These are phyloP conservation scores for Allygus modestus DNA, from an alignment of 2,888 invertebrate genomes.

Conservation along the genomic window DNA sequence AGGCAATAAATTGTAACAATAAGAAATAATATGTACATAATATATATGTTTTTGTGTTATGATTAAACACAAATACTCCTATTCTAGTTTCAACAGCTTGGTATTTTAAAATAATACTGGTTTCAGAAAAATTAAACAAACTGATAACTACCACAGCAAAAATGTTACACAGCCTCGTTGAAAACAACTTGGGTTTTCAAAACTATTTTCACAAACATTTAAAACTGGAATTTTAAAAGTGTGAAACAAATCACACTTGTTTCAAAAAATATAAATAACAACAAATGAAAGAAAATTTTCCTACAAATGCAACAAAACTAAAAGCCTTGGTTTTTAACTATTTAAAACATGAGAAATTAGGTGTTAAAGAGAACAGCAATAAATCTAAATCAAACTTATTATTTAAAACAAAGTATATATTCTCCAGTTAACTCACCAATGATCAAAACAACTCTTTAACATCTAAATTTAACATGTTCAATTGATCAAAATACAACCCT, in stretches of 20 bases:
- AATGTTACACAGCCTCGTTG: background rate
- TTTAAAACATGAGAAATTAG: too few species aligned
- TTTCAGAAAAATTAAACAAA: background rate
- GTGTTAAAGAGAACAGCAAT: too few species aligned
- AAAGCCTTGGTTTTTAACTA: background rate
- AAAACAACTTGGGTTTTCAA: background rate
- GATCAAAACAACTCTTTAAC: too few species aligned
- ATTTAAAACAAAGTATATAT: too few species aligned
- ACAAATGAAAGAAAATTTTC: background rate
- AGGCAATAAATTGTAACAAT: conserved; percentile 48
- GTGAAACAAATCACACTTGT: background rate
- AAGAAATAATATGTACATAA: conserved; percentile 52
- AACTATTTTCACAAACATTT: background rate
- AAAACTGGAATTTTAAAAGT: background rate
- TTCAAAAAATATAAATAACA: background rate
- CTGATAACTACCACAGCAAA: background rate
- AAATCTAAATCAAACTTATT: too few species aligned
- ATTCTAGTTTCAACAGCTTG: conserved; percentile 56
- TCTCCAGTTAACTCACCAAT: too few species aligned
- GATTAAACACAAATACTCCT: conserved; percentile 50
- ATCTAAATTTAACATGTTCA: too few species aligned
- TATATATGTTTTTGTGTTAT: conserved; percentile 46
- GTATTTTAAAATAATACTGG: background rate
- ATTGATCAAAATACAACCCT: too few species aligned
- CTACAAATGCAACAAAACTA: background rate